Percentiles rank a stretch among this genome's conserved stretches.
These are phyloP conservation scores for Drosophila orosa DNA, from an alignment of 1,140 invertebrate species.

Conservation along the genomic window DNA sequence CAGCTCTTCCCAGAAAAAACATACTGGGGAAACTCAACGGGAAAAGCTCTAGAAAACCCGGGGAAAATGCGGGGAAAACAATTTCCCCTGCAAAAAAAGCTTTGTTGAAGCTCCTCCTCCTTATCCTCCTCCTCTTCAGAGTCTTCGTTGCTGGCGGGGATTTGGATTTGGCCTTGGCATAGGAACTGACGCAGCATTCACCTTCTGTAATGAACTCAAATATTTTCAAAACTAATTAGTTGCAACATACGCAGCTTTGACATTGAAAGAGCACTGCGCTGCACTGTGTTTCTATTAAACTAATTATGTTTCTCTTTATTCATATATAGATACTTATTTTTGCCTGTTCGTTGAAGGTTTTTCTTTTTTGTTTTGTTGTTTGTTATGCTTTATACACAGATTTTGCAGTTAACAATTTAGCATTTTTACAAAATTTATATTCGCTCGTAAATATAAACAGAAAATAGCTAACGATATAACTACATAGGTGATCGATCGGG, in stretches of 20 bases:
- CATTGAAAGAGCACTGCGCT: constrained; percentile 3
- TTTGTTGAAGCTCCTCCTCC: constrained; percentile 22
- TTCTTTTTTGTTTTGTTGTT: constrained; percentile 15
- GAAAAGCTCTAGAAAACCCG: constrained; percentile 37
- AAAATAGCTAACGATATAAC: constrained; percentile 41
- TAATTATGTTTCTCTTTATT: constrained; percentile 74
- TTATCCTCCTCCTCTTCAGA: constrained; percentile 1
- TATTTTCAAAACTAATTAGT: constrained; percentile 65
- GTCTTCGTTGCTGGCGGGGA: background rate
- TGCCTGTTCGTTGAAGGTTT: constrained; percentile 54
- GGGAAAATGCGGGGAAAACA: constrained; percentile 18
- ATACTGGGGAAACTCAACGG: constrained; percentile 32
- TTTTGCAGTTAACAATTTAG: constrained; percentile 44
- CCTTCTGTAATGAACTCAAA: constrained; percentile 64
- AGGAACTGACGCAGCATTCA: constrained; percentile 50
- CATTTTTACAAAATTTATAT: constrained; percentile 60
- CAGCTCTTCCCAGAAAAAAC: constrained; percentile 23
- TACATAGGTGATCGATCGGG: constrained; percentile 28
- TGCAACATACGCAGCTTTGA: constrained; percentile 44
- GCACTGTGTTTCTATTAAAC: constrained; percentile 60
- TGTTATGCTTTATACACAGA: constrained; percentile 50
- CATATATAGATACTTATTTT: constrained; percentile 55
- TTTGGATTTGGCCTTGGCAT: constrained; percentile 56
- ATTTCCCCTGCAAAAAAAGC: constrained; percentile 41
- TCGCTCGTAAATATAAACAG: constrained; percentile 60